These are phyloP conservation scores for Pholis gunnellus DNA, from an alignment of 2,113 vertebrate species.

Conservation along the genomic window DNA sequence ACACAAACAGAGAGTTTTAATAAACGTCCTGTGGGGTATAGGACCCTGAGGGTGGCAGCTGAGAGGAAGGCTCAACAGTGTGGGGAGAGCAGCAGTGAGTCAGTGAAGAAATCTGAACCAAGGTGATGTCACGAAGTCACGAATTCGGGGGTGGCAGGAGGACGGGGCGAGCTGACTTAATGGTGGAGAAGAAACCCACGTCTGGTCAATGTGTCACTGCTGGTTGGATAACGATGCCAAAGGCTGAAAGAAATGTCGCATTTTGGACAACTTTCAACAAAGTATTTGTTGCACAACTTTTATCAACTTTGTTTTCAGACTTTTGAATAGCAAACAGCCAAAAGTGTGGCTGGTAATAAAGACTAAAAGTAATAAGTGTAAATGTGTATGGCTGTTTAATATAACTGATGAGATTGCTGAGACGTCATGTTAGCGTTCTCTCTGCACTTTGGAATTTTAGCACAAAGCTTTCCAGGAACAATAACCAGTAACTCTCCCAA, in stretches of 20 bases:
- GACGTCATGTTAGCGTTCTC: not conserved
- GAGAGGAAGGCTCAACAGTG: not conserved
- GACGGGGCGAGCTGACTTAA: not conserved
- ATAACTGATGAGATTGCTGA: too few species aligned
- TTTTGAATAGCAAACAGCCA: not conserved
- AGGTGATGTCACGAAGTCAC: slow-evolving; percentile 8
- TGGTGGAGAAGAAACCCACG: not conserved
- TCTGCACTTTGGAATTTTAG: not conserved
- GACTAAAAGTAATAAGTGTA: not conserved
- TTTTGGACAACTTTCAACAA: not conserved
- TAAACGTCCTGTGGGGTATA: not conserved
- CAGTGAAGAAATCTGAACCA: slow-evolving; percentile 24
- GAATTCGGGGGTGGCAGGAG: not conserved
- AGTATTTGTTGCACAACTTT: not conserved
- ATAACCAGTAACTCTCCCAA: too few species aligned
- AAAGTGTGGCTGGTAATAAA: not conserved
- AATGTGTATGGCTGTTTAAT: not conserved
- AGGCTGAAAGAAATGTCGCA: not conserved
- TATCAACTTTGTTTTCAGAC: not conserved
- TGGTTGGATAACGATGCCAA: not conserved
- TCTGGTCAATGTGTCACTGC: not conserved
- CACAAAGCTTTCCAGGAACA: not conserved
- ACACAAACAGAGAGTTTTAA: not conserved
- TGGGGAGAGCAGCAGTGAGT: slow-evolving; percentile 28
- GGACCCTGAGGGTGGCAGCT: not conserved